A percentile compares a stretch with the other conserved stretches of the same genome.
Evolutionary conservation across 2,888 invertebrate species (phyloP).

Genomic region (Gastrophysa polygoni): DNA sequence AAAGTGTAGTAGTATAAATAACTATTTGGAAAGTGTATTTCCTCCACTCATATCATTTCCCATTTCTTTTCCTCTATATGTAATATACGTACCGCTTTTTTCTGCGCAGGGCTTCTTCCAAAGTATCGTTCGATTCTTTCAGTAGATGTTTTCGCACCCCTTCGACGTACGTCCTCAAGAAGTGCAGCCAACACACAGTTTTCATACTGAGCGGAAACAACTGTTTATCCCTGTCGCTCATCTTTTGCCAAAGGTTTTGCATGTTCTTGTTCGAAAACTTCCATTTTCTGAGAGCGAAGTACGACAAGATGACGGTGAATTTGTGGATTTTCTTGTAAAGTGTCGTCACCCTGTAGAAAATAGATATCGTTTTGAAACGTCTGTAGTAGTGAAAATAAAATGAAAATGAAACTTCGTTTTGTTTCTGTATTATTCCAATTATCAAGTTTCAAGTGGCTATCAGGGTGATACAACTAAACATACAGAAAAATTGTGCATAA

Average conservation of each 20-base stretch:
- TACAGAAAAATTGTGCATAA: too few relatives aligned
- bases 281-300: conserved; percentile 79
- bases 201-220: conserved; percentile 77
- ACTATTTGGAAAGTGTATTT: too few relatives aligned
- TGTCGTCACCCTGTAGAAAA: conserved; percentile 70
- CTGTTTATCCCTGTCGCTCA: conserved; percentile 60
- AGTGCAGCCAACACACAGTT: conserved; percentile 73
- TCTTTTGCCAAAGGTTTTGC: conserved; percentile 63
- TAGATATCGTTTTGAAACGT: neutral
- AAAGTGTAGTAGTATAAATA: too few relatives aligned
- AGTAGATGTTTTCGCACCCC: conserved; percentile 79
- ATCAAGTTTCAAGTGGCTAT: too few relatives aligned
- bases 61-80: too few relatives aligned
- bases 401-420: too few relatives aligned
- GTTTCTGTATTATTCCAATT: too few relatives aligned
- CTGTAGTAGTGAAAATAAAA: too few relatives aligned
- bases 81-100: conserved; percentile 31
- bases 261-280: conserved; percentile 71
- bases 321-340: conserved; percentile 82
- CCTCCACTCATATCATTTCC: too few relatives aligned
- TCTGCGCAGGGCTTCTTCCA: conserved; percentile 50
- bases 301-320: conserved; percentile 73
- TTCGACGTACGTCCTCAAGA: conserved; percentile 70
- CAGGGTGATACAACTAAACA: too few relatives aligned
- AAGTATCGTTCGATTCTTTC: conserved; percentile 74